phyloP scores from a whole-genome alignment of 2,888 invertebrate genomes.

The Tryphoninae sp. region DNA sequence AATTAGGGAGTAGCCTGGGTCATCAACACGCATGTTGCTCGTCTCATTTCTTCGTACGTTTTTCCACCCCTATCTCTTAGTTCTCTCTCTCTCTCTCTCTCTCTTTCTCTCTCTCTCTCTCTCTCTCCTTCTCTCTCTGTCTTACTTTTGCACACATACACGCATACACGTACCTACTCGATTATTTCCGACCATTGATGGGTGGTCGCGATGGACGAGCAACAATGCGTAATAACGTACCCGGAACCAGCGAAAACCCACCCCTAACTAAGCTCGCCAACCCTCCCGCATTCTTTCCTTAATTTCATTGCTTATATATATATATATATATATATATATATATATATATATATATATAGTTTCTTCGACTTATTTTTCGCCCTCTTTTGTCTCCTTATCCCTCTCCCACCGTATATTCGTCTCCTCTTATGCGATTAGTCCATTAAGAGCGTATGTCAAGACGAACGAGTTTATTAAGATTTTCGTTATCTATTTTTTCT shows the following conservation, averaged over 20 bases:
- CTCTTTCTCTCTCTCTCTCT: background rate
- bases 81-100: background rate
- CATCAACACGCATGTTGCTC: slow-evolving; percentile 69
- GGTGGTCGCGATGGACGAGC: background rate
- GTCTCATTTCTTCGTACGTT: slow-evolving; percentile 34
- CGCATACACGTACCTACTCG: background rate
- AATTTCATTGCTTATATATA: slow-evolving; percentile 45
- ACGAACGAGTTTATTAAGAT: background rate
- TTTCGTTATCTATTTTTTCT: background rate
- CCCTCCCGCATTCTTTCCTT: slow-evolving; percentile 45
- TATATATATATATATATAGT: slow-evolving; percentile 40
- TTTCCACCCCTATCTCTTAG: slow-evolving; percentile 29
- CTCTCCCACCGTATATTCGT: background rate
- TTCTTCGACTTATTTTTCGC: slow-evolving; percentile 32
- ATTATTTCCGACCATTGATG: slow-evolving; percentile 3
- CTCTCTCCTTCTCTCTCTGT: background rate
- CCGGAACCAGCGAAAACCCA: slow-evolving; percentile 28
- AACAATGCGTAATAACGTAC: slow-evolving; percentile 37
- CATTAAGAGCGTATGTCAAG: slow-evolving; percentile 7
- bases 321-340: slow-evolving; percentile 47
- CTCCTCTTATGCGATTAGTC: slow-evolving; percentile 30
- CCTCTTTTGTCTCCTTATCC: slow-evolving; percentile 27
- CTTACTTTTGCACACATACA: background rate
- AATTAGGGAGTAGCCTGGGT: slow-evolving; percentile 77
- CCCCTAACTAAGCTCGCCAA: slow-evolving; percentile 32